Evolutionary conservation across 2,797 vertebrate species (phyloP).

Genomic region (Ptychadena robeensis): DNA sequence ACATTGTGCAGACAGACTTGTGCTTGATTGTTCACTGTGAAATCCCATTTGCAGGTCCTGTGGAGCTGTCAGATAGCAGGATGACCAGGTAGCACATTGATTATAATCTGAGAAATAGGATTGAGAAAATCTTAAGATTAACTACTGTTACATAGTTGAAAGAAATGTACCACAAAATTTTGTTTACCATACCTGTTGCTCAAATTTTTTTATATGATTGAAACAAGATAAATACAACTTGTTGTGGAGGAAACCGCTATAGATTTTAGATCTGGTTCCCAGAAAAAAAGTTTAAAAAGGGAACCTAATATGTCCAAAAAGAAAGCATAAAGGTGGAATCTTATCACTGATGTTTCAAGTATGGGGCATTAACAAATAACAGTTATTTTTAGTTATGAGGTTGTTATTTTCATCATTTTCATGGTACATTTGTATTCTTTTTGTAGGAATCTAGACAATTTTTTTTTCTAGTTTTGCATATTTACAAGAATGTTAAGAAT

Average conservation of each 20-base stretch:
- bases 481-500: too few species aligned
- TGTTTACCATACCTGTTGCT: background rate
- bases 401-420: too few species aligned
- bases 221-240: background rate
- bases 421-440: too few species aligned
- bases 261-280: background rate
- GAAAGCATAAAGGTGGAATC: too few species aligned
- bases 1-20: constrained; percentile 13
- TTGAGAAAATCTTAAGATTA: constrained; percentile 25
- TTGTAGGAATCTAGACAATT: too few species aligned
- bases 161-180: background rate
- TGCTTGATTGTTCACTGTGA: constrained; percentile 46
- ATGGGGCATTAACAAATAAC: too few species aligned
- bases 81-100: constrained; percentile 36
- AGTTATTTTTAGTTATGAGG: too few species aligned
- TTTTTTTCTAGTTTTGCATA: too few species aligned
- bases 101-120: constrained; percentile 34
- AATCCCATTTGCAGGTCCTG: constrained; percentile 51
- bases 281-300: too few species aligned
- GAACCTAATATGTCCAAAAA: too few species aligned
- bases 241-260: background rate
- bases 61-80: constrained; percentile 43
- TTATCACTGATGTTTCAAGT: too few species aligned
- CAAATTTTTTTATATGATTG: background rate
- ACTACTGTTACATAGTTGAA: constrained; percentile 11